These are phyloP conservation scores for Ferdinandea cuprea DNA, from an alignment of 2,888 invertebrate genomes.

Conservation along the genomic window DNA sequence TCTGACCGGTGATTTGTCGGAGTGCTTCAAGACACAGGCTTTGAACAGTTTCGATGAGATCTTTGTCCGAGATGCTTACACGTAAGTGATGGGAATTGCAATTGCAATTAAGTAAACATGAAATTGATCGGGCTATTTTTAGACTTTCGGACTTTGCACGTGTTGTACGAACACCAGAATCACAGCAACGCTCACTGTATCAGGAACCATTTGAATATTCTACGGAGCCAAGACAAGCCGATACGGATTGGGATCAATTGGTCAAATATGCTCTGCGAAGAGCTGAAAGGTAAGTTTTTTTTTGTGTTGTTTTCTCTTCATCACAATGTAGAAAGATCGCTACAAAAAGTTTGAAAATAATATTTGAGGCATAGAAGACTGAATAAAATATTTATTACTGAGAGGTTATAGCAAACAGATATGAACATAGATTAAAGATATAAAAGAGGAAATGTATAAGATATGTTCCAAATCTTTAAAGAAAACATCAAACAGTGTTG, in stretches of 20 bases:
- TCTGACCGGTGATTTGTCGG: constrained; percentile 91
- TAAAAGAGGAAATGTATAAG: no score
- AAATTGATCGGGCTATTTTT: constrained; percentile 43
- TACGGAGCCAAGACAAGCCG: constrained; percentile 88
- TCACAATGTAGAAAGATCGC: no score
- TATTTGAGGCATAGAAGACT: neutral
- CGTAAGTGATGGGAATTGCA: constrained; percentile 77
- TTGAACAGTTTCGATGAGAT: constrained; percentile 90
- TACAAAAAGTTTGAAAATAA: neutral
- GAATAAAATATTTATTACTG: no score
- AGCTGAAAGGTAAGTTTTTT: constrained; percentile 85
- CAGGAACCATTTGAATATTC: constrained; percentile 90
- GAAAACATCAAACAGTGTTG: no score
- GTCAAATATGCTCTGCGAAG: constrained; percentile 91
- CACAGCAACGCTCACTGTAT: constrained; percentile 87
- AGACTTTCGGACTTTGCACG: constrained; percentile 89
- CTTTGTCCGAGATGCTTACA: constrained; percentile 87
- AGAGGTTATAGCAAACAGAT: no score
- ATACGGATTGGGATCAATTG: constrained; percentile 92
- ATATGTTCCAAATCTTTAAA: no score
- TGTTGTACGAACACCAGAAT: constrained; percentile 87
- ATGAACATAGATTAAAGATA: no score
- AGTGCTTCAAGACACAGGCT: constrained; percentile 93
- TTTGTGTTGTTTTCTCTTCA: constrained; percentile 1
- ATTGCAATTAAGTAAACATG: no score